These are phyloP conservation scores for Macropodus opercularis DNA, from an alignment of 2,797 vertebrate genomes.

Conservation along the genomic window DNA sequence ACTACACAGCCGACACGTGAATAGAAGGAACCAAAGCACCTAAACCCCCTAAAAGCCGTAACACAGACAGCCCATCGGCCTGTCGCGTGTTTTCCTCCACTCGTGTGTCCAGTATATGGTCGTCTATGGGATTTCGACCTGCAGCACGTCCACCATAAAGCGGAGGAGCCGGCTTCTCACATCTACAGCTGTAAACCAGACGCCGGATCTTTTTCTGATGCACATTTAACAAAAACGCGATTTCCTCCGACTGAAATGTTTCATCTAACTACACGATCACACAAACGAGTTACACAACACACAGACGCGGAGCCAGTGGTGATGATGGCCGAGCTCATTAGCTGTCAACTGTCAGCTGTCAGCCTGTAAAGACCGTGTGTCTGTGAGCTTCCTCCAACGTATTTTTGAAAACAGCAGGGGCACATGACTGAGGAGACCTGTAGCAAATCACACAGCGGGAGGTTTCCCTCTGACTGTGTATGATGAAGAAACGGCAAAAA, in stretches of 20 bases:
- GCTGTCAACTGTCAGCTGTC: slow-evolving; percentile 56
- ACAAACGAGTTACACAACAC: slow-evolving; percentile 15
- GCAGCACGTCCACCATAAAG: no score
- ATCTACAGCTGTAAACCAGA: no score
- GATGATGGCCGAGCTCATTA: slow-evolving; percentile 66
- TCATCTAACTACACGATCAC: slow-evolving; percentile 8
- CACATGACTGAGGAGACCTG: slow-evolving; percentile 50
- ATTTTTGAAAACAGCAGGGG: slow-evolving; percentile 54
- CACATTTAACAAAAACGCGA: background rate
- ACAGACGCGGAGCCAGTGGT: slow-evolving; percentile 3
- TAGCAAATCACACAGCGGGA: slow-evolving; percentile 51
- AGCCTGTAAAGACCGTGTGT: slow-evolving; percentile 40
- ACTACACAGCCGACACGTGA: no score
- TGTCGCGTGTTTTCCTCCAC: no score
- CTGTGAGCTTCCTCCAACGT: slow-evolving; percentile 38
- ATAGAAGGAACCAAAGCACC: no score
- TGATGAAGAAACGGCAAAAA: slow-evolving; percentile 20
- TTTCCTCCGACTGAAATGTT: background rate
- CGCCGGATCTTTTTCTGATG: no score
- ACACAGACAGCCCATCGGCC: no score
- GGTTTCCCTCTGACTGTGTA: slow-evolving; percentile 21
- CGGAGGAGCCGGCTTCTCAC: no score
- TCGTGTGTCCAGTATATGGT: no score
- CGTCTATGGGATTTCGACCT: no score
- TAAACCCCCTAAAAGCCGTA: no score